Evolutionary conservation across 2,797 vertebrate species (phyloP), one percentile per base, ranked within the genome.

Genomic region (Gymnodraco acuticeps): DNA sequence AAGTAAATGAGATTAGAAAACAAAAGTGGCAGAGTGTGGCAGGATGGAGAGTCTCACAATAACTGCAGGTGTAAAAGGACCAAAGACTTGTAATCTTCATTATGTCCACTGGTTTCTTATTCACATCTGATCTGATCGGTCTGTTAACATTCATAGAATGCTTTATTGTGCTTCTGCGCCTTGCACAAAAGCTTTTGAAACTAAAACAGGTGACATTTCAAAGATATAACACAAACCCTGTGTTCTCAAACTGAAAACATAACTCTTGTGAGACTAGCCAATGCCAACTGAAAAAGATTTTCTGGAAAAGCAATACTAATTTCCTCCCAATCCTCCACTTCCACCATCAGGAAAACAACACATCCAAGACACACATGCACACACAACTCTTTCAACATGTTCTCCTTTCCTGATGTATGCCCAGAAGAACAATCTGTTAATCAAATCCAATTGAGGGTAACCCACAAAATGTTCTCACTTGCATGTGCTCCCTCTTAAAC

Each of bases 1-100:
- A 72, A 78, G 58, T 78, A 82, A 88, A 87, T 86, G 50, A 91
- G 72, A 82, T 87, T 87, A 88, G 59, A 64, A 70, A 82, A 83
- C 65, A 85, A 83, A 87, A 86, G 80, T 81, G 65, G 14, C 56
- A 71, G 81, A 78, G 79, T 73, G 83, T 59, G 58, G 56, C 61
- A 27, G 82, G 70, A 73, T 70, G 52, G 50, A 70, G 50, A 78
- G 55, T 23, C 54, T 38, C 54, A 84, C 73, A 83, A 77, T 69
- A 58, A 66, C 43, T 5, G 15, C 80, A 83, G 76, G 73, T 84
- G 84, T 65, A 65, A 69, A 75, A 69, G 38, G 33, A 74, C 63
- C 52, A 42, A 64, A 33, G 58, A 70, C 62, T 65, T 50, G 19
- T 79, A 51, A 73, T 78, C 61, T 58, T 61, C 63, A 45, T 0